These are phyloP conservation scores for Crax fasciolata DNA, from an alignment of 2,797 vertebrate species.

Conservation along the genomic window DNA sequence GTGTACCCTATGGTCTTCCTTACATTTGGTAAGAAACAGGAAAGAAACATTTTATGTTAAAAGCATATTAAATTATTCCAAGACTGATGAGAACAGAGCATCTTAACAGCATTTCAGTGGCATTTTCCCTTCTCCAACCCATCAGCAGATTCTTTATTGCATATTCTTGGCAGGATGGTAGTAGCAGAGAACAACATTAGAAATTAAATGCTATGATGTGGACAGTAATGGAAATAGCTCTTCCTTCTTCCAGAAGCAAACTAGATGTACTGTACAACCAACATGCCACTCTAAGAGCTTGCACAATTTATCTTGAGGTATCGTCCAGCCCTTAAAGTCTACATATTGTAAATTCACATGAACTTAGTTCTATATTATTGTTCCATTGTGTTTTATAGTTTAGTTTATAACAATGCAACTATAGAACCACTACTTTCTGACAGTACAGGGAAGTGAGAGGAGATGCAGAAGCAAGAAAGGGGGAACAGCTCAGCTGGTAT, in stretches of 20 bases:
- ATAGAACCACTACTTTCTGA: background rate
- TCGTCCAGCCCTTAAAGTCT: background rate
- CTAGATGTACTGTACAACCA: background rate
- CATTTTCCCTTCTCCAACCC: background rate
- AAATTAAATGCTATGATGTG: background rate
- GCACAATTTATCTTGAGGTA: background rate
- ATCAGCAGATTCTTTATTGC: background rate
- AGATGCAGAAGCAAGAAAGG: background rate
- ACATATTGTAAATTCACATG: background rate
- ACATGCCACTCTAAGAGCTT: background rate
- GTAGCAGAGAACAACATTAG: background rate
- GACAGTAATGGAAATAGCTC: background rate
- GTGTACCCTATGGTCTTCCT: background rate
- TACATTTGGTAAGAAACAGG: background rate
- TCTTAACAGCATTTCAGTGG: background rate
- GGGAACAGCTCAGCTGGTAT: background rate
- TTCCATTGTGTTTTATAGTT: background rate
- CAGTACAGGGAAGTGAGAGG: background rate
- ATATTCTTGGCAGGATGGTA: background rate
- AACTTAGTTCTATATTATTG: background rate
- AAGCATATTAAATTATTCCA: background rate
- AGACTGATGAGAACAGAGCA: background rate
- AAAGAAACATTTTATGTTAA: background rate
- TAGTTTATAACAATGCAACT: accelerated
- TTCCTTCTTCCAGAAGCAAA: background rate